Base-by-base conservation (phyloP, 2,888 invertebrate species). In the Halictus quadricinctus region DNA sequence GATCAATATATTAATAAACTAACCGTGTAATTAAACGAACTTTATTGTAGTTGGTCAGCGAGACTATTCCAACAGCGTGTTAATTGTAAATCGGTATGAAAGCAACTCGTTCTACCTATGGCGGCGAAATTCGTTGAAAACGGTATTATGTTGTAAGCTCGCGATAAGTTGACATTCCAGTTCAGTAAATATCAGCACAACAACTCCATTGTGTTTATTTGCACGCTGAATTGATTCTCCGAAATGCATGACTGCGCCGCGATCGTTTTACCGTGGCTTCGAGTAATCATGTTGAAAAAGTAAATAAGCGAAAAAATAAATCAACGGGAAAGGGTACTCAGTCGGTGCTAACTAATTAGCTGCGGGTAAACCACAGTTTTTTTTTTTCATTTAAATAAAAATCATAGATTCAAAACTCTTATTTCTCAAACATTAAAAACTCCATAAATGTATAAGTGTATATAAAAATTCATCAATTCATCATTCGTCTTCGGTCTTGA, bases 121-220 rank as follows among this genome's bases (percentile, higher is more conserved):
- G 48, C 15, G 36, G 41, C 18, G 36, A 13, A 46, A 64, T 60
- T 66, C 64, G 64, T 64, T 21, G 64, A 36, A 73, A 64, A 41
- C 36, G 70, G 36, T 80, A 74, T 80, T 80, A 80, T 54, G 36
- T 74, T 66, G 50, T 50, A 25, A 18, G 46, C 50, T 36, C 73
- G 6, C 36, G 73, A 54, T 73, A 73, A 50, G 36, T 73, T 50
- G 46, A 48, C 66, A 48, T 64, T 50, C 13, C 41, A 54, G 50
- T 25, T 73, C 29, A 36, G 41, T 58, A 58, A 72, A 29, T 43
- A 72, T 70, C 54, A 41, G n/a, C 54, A 6, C 41, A 79, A 66
- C 48, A n/a, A 66, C 64, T 41, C 66, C 7, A 54, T 74, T 74
- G 18, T 48, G 72, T 78, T 79, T 79, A 74, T 74, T 74, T 76